Percentiles rank a stretch among this genome's conserved stretches.
phyloP scores from a whole-genome alignment of 30 jellyfish, hydroid and myxozoan species.

The Aurelia coerulea region DNA sequence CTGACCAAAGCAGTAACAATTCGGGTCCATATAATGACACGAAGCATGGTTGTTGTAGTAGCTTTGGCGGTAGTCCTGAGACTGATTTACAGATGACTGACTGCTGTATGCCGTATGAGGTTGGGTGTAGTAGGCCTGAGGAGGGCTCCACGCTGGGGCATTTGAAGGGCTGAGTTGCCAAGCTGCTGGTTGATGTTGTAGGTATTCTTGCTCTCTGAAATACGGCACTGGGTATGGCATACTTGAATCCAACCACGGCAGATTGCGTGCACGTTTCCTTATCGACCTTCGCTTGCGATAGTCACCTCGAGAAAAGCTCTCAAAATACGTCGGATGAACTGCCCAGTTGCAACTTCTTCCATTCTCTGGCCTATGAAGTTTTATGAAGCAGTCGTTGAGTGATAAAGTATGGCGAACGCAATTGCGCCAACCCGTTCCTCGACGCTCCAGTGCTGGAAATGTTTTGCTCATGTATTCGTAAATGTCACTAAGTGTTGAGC shows the following conservation, averaged over 20 bases:
- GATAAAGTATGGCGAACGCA: constrained; percentile 90
- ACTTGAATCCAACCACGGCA: constrained; percentile 83
- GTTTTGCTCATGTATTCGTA: constrained; percentile 82
- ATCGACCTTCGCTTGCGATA: constrained; percentile 79
- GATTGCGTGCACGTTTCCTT: constrained; percentile 72
- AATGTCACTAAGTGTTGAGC: constrained; percentile 75
- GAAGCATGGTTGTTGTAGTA: constrained; percentile 72
- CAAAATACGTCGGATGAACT: constrained; percentile 88
- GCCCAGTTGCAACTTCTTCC: constrained; percentile 96
- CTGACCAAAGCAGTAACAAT: constrained; percentile 75
- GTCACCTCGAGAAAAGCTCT: constrained; percentile 68
- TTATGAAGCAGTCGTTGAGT: constrained; percentile 84
- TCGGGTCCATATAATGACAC: constrained; percentile 86
- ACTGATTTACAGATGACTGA: constrained; percentile 23
- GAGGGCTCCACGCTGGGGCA: constrained; percentile 61
- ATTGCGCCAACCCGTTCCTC: constrained; percentile 92
- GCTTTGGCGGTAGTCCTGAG: constrained; percentile 65
- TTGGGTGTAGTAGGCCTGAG: constrained; percentile 65
- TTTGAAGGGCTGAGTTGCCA: constrained; percentile 71
- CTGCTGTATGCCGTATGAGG: constrained; percentile 47
- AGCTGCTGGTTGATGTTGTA: constrained; percentile 60
- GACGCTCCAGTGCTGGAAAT: constrained; percentile 64
- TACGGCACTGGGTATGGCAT: constrained; percentile 82
- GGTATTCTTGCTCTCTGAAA: constrained; percentile 75
- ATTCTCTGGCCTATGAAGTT: constrained; percentile 88